Evolutionary conservation across 2,888 invertebrate genomes (phyloP).

Genomic region (Sisyra nigra): DNA sequence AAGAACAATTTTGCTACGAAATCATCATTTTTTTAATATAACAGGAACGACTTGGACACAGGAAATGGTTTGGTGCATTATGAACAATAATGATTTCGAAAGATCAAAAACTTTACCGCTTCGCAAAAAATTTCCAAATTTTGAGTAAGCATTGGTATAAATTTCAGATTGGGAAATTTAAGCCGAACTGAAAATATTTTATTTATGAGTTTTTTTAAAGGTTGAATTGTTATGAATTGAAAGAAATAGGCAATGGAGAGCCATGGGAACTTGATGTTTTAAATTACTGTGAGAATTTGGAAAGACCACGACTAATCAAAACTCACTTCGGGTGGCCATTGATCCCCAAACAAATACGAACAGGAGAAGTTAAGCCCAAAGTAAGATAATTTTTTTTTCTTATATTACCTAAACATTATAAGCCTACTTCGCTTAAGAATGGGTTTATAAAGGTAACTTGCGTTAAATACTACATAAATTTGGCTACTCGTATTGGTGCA

Average conservation of each 20-base stretch:
- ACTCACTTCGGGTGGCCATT: not conserved
- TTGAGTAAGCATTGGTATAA: slow-evolving; percentile 1
- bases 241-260: not conserved
- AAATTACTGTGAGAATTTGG: not conserved
- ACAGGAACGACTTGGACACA: slow-evolving; percentile 2
- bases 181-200: not conserved
- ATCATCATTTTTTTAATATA: no score
- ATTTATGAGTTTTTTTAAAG: not conserved
- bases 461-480: no score
- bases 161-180: not conserved
- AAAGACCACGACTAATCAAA: slow-evolving; percentile 1
- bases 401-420: no score
- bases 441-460: no score
- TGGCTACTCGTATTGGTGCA: no score
- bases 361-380: not conserved
- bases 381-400: not conserved
- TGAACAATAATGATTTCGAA: slow-evolving; percentile 2
- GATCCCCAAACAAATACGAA: slow-evolving; percentile 1
- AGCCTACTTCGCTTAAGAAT: no score
- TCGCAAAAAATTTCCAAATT: not conserved
- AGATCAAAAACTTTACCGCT: not conserved
- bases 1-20: no score
- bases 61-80: slow-evolving; percentile 5
- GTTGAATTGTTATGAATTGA: not conserved
- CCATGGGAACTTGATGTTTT: not conserved